A percentile compares a stretch with the other conserved stretches of the same genome.
Conservation (phyloP, 2,888 invertebrate species). For the Allophyes oxyacanthae region DNA sequence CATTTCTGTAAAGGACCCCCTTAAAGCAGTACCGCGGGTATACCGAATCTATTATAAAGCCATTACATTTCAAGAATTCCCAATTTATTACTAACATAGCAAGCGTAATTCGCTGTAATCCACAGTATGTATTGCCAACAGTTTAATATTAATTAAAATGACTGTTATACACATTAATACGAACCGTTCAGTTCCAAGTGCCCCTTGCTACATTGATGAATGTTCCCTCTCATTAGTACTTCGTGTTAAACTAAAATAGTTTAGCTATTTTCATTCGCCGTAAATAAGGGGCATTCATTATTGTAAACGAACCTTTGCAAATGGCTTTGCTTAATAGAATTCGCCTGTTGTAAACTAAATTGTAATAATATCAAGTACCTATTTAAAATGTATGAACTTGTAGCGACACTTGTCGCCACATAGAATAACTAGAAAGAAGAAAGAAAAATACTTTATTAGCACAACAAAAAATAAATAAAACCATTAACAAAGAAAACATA, state of each 20-base stretch:
- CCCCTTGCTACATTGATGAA: conserved; percentile 47
- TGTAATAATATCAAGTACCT: too few species aligned
- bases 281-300: conserved; percentile 32
- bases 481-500: too few species aligned
- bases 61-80: too few species aligned
- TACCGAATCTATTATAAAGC: too few species aligned
- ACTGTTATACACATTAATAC: conserved; percentile 25
- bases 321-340: conserved; percentile 1
- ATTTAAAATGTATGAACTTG: too few species aligned
- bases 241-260: conserved; percentile 45
- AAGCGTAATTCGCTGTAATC: conserved; percentile 16
- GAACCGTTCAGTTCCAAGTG: conserved; percentile 33
- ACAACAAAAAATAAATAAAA: too few species aligned
- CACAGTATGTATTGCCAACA: conserved; percentile 34
- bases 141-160: conserved; percentile 41
- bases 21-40: too few species aligned
- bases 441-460: too few species aligned
- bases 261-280: conserved; percentile 41
- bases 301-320: conserved; percentile 14
- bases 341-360: too few species aligned
- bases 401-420: too few species aligned
- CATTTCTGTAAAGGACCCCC: too few species aligned
- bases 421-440: too few species aligned
- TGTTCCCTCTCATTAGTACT: conserved; percentile 47
- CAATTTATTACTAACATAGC: background rate